Percentiles rank a stretch among this genome's conserved stretches.
Evolutionary conservation across 2,888 invertebrate species (phyloP).

Genomic region (Petrophora chlorosata): DNA sequence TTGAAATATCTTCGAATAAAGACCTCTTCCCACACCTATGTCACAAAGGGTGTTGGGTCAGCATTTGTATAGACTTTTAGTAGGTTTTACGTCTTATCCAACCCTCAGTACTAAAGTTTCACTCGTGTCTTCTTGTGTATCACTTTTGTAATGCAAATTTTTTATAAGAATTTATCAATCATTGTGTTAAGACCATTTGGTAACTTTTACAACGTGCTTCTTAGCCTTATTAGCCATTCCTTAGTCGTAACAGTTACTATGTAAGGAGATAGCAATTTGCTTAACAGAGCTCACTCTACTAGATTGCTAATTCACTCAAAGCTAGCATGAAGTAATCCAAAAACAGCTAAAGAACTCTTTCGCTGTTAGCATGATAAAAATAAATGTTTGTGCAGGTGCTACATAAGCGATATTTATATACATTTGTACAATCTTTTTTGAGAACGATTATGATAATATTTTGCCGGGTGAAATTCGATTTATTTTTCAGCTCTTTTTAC

Average conservation of each 20-base stretch:
- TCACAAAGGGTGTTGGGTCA: neutral
- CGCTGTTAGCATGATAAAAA: conserved; percentile 5
- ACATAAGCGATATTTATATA: too few relatives aligned
- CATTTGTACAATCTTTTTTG: too few relatives aligned
- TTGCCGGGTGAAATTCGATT: too few relatives aligned
- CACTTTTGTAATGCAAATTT: neutral
- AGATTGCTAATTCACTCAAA: conserved; percentile 18
- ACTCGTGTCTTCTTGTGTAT: neutral
- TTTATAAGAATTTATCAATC: too few relatives aligned
- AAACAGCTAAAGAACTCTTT: conserved; percentile 3
- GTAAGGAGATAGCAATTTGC: conserved; percentile 7
- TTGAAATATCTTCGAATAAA: conserved; percentile 19
- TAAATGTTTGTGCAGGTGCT: conserved; percentile 7
- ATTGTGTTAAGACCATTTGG: neutral
- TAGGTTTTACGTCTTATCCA: neutral
- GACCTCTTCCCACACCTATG: conserved; percentile 12
- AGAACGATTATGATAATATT: too few relatives aligned
- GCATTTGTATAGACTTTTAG: neutral
- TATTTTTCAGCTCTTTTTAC: too few relatives aligned
- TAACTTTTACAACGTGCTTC: neutral
- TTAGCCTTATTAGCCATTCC: neutral
- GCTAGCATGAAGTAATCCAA: conserved; percentile 3
- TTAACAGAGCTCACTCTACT: conserved; percentile 14
- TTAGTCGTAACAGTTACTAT: neutral
- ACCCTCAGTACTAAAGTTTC: neutral